A percentile compares a stretch with the other conserved stretches of the same genome.
Evolutionary conservation across 1,140 invertebrate species (phyloP).

Genomic region (Catajapyx aquilonaris): DNA sequence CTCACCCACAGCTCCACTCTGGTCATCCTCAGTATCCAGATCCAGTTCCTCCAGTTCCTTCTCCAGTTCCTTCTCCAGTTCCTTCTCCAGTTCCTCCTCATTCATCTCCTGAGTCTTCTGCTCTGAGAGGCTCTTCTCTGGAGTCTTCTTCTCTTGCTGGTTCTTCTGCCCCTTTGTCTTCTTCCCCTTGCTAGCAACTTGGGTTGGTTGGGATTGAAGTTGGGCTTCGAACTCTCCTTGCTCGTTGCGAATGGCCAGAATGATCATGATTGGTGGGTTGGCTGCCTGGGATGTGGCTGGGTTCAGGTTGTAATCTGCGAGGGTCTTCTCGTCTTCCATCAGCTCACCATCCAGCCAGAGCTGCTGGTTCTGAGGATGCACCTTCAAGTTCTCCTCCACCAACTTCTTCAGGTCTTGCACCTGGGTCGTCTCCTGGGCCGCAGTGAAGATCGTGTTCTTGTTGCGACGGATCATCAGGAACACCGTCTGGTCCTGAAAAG

Average conservation of each 20-base stretch:
- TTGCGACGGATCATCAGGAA: constrained; percentile 95
- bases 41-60: too few species aligned
- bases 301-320: constrained; percentile 79
- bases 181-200: too few species aligned
- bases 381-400: constrained; percentile 83
- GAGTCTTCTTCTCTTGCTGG: too few species aligned
- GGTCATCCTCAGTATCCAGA: too few species aligned
- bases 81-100: too few species aligned
- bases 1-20: too few species aligned
- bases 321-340: constrained; percentile 70
- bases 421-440: constrained; percentile 86
- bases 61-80: too few species aligned
- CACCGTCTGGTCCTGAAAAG: too few species aligned
- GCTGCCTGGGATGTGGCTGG: constrained; percentile 72
- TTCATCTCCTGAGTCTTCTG: too few species aligned
- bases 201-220: too few species aligned
- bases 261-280: constrained; percentile 77
- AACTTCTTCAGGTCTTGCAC: constrained; percentile 89
- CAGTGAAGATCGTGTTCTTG: constrained; percentile 93
- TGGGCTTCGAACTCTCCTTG: constrained; percentile 68
- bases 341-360: constrained; percentile 73
- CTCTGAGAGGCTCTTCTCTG: too few species aligned
- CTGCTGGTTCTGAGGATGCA: constrained; percentile 61
- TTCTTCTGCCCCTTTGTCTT: too few species aligned
- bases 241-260: constrained; percentile 64